Base-by-base conservation (phyloP, 2,888 invertebrate genomes). In the Cerastis leucographa region DNA sequence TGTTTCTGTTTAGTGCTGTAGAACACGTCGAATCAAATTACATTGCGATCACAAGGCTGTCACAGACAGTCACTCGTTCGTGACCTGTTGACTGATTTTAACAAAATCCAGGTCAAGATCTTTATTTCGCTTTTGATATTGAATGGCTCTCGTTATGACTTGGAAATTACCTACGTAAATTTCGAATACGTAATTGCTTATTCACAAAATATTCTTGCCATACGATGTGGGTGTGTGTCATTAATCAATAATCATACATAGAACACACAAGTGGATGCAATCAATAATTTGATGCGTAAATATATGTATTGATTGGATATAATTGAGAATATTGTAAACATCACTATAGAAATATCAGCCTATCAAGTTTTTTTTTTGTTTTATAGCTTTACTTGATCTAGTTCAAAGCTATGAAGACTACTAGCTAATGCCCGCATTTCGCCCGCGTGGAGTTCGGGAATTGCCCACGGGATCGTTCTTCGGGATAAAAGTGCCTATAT, bases 41-140 rank as follows among this genome's bases (percentile, higher is more conserved):
- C 93, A 92, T 91, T 91, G 90, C 91, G 88, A 90, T 90, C 90
- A 92, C 95, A 95, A 96, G 95, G 95, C 92, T 95, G 93, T 94
- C 93, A 93, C 94, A 91, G 91, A 91, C 93, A 95, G 94, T 95
- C 95, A 95, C 95, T 95, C 94, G 96, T 94, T 96, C 96, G 94
- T 96, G 96, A 96, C 96, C 96, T 91, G 95, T 93, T 95, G 95
- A 95, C 95, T 96, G 95, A 95, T 95, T 96, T 95, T 93, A 93
- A 93, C 91, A 90, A 91, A 93, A 95, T 93, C 92, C 93, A 93
- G 96, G 96, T 96, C 96, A 96, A 96, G 96, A 95, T 95, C 96
- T 95, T 95, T 94, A 94, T 93, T 94, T 94, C 89, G 91, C 90
- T 93, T 93, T 93, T 93, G 89, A 93, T 94, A 93, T 92, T 92